These are phyloP conservation scores for Cryptoprocta ferox DNA, from an alignment of 2,797 vertebrate genomes.

Conservation along the genomic window DNA sequence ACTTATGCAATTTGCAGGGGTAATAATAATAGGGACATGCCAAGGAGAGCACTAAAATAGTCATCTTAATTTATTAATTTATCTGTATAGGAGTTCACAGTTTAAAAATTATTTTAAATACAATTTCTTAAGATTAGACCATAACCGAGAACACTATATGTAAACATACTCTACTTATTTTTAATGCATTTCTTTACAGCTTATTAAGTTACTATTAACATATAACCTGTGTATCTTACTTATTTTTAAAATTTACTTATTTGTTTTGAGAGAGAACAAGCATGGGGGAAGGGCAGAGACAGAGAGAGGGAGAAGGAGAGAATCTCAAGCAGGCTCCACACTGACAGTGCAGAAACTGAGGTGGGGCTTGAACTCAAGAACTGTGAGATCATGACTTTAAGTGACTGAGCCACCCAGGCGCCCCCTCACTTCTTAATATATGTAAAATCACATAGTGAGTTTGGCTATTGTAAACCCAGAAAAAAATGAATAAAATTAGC, in stretches of 20 bases:
- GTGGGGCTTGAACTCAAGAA: too few species aligned
- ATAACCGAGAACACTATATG: background rate
- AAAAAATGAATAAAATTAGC: conserved; percentile 26
- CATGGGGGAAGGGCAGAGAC: too few species aligned
- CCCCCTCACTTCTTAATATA: background rate
- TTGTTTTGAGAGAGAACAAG: too few species aligned
- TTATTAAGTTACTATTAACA: background rate
- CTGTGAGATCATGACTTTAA: too few species aligned
- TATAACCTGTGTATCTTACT: background rate
- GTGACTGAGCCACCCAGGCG: too few species aligned
- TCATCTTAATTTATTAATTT: background rate
- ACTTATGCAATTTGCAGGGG: background rate
- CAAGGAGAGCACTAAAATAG: background rate
- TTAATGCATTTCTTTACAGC: background rate
- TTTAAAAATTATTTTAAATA: background rate
- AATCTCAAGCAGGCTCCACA: too few species aligned
- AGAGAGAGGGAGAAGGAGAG: too few species aligned
- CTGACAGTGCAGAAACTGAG: too few species aligned
- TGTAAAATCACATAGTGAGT: background rate
- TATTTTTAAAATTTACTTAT: too few species aligned
- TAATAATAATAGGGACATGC: background rate
- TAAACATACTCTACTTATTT: background rate
- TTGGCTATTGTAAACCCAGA: conserved; percentile 18
- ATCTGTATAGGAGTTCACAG: background rate
- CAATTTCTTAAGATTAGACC: background rate